A percentile compares a stretch with the other conserved stretches of the same genome.
These are phyloP conservation scores for Ellobius talpinus DNA, from an alignment of 2,113 vertebrate species.

Conservation along the genomic window DNA sequence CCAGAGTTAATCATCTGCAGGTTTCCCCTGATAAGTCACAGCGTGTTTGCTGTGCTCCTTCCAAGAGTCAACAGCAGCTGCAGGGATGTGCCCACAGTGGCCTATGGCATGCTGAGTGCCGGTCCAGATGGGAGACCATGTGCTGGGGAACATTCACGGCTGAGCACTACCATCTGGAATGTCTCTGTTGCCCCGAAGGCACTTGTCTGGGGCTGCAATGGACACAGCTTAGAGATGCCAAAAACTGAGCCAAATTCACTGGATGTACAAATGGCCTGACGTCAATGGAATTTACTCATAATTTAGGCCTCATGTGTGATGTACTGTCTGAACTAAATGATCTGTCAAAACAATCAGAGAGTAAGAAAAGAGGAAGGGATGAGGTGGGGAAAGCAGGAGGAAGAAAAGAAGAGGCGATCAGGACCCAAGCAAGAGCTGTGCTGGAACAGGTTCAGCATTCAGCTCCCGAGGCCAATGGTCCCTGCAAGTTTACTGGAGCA, in stretches of 20 bases:
- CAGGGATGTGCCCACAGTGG: constrained; percentile 71
- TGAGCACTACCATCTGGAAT: constrained; percentile 76
- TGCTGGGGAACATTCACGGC: constrained; percentile 41
- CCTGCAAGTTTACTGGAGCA: constrained; percentile 74
- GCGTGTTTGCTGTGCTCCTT: constrained; percentile 76
- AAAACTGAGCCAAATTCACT: constrained; percentile 74
- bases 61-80: constrained; percentile 81
- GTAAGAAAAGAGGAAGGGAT: constrained; percentile 51
- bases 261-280: constrained; percentile 83
- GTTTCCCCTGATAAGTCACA: constrained; percentile 82
- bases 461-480: constrained; percentile 79
- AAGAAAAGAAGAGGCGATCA: background rate
- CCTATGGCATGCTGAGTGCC: constrained; percentile 70
- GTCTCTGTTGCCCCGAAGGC: constrained; percentile 80
- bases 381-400: constrained; percentile 6
- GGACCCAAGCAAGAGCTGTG: constrained; percentile 70
- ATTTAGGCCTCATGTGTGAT: constrained; percentile 85
- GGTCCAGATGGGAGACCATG: constrained; percentile 67
- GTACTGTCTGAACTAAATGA: constrained; percentile 83
- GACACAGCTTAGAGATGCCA: constrained; percentile 76
- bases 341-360: constrained; percentile 80
- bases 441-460: constrained; percentile 81
- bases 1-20: constrained; percentile 82
- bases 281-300: constrained; percentile 85
- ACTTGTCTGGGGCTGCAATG: constrained; percentile 75